phyloP scores from a whole-genome alignment of 37 sponge, comb jelly and placozoan genomes.

The Crambe crambe region DNA sequence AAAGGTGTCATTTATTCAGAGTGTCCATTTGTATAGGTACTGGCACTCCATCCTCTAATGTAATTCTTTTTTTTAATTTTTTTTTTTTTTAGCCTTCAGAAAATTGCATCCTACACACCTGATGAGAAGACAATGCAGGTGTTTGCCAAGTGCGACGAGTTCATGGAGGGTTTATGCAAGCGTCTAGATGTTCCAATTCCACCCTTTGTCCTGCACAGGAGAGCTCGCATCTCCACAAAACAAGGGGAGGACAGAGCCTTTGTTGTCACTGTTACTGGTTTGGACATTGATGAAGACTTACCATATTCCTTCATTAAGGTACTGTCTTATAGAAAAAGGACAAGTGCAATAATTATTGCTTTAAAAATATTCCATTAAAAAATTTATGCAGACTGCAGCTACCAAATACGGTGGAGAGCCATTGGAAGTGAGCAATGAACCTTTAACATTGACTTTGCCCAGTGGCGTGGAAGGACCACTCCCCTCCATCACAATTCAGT shows the following conservation, averaged over 20 bases:
- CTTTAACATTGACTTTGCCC: slow-evolving; percentile 31
- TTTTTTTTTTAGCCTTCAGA: slow-evolving; percentile 81
- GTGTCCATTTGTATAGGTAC: too few relatives aligned
- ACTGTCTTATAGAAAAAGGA: not conserved
- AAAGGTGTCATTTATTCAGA: too few relatives aligned
- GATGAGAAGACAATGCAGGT: slow-evolving; percentile 43
- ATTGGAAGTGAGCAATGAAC: not conserved
- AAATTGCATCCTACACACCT: slow-evolving; percentile 60
- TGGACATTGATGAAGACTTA: slow-evolving; percentile 64
- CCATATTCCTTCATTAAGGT: slow-evolving; percentile 86
- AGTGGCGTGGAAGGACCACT: not conserved
- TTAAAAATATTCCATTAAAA: too few relatives aligned
- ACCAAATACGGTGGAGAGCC: not conserved
- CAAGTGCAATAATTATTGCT: not conserved
- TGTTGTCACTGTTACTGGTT: slow-evolving; percentile 56
- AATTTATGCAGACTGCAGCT: slow-evolving; percentile 10
- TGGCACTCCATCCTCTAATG: too few relatives aligned
- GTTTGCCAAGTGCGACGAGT: slow-evolving; percentile 81
- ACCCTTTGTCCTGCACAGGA: slow-evolving; percentile 66
- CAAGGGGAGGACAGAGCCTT: slow-evolving; percentile 4
- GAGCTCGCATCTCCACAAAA: slow-evolving; percentile 22
- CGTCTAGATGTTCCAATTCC: slow-evolving; percentile 59
- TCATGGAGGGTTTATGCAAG: slow-evolving; percentile 63
- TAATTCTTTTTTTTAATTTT: too few relatives aligned
- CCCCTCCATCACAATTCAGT: slow-evolving; percentile 32